Evolutionary conservation across 2,113 vertebrate genomes (phyloP).

Genomic region (Climacteris rufus): DNA sequence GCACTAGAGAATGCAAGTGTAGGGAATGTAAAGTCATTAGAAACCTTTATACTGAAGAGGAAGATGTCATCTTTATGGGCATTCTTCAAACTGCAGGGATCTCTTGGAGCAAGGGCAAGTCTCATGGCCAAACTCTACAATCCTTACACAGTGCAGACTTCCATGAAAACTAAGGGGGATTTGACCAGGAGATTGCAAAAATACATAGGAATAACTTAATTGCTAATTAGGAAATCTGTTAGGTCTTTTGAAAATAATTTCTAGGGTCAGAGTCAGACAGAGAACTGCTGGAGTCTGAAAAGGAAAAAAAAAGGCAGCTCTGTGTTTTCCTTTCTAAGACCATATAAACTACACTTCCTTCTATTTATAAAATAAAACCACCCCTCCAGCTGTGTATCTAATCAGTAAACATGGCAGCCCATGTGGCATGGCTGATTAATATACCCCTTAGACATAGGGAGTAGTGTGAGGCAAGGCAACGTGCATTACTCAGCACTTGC

Average conservation of each 20-base stretch:
- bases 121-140: background rate
- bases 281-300: background rate
- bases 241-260: background rate
- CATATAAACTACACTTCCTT: background rate
- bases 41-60: background rate
- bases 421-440: conserved; percentile 48
- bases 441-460: background rate
- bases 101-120: background rate
- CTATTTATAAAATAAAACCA: conserved; percentile 36
- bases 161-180: background rate
- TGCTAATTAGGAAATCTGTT: background rate
- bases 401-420: conserved; percentile 27
- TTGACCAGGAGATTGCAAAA: background rate
- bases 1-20: background rate
- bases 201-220: background rate
- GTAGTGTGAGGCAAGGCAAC: background rate
- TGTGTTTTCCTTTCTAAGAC: background rate
- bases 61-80: background rate
- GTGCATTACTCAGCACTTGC: conserved; percentile 25
- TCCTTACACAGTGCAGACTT: background rate
- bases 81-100: background rate
- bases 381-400: conserved; percentile 49
- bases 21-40: background rate
- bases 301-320: background rate
- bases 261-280: background rate